These are phyloP conservation scores for Lophotriccus pileatus DNA, from an alignment of 2,797 vertebrate species.

Conservation along the genomic window DNA sequence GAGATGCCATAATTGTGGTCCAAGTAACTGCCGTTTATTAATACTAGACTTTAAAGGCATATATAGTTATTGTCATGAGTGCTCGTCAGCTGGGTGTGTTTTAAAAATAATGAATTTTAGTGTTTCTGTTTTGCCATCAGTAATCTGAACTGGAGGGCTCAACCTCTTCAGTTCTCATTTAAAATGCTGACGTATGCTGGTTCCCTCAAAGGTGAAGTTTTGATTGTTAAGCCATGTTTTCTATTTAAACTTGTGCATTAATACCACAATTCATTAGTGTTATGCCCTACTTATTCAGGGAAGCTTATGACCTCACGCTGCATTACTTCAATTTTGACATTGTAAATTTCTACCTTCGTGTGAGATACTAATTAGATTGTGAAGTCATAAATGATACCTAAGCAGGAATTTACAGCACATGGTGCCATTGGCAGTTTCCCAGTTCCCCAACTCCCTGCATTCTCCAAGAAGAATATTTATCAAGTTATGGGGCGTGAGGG, in stretches of 20 bases:
- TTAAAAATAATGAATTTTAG: slow-evolving; percentile 26
- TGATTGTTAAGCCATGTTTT: slow-evolving; percentile 58
- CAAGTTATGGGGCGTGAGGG: neutral
- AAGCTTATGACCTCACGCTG: slow-evolving; percentile 64
- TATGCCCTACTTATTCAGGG: slow-evolving; percentile 26
- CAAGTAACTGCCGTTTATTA: slow-evolving; percentile 63
- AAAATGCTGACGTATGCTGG: slow-evolving; percentile 3
- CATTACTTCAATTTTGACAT: slow-evolving; percentile 71
- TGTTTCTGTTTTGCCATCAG: neutral
- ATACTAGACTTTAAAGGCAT: slow-evolving; percentile 51
- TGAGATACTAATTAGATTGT: slow-evolving; percentile 72
- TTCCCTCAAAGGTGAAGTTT: slow-evolving; percentile 55
- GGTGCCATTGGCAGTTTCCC: slow-evolving; percentile 50
- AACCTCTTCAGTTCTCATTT: neutral
- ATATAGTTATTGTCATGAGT: neutral
- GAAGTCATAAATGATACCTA: slow-evolving; percentile 70
- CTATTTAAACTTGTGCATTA: slow-evolving; percentile 58
- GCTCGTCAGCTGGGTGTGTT: neutral
- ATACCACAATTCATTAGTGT: slow-evolving; percentile 49
- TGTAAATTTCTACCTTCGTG: slow-evolving; percentile 65
- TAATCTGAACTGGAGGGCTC: slow-evolving; percentile 3
- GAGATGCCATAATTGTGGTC: slow-evolving; percentile 72
- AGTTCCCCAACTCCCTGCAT: neutral
- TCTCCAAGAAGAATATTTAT: slow-evolving; percentile 38
- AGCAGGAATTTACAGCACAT: slow-evolving; percentile 54